Percentiles rank a stretch among this genome's conserved stretches.
These are phyloP conservation scores for Formicarius rufipectus DNA, from an alignment of 2,113 vertebrate genomes.

Conservation along the genomic window DNA sequence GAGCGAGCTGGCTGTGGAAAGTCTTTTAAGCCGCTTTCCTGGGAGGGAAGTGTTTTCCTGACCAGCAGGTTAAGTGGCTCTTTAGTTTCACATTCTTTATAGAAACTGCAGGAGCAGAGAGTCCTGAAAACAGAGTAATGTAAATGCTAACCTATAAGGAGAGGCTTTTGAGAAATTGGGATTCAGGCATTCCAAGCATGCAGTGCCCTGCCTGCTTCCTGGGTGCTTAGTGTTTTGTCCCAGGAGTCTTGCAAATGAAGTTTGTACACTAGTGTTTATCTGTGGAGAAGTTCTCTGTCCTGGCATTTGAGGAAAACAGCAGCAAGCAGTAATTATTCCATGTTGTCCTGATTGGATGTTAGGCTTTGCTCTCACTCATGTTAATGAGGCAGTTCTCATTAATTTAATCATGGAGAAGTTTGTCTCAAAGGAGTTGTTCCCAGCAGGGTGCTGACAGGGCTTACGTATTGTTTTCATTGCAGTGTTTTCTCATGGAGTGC, in stretches of 20 bases:
- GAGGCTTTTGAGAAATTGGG: neutral
- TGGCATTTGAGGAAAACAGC: neutral
- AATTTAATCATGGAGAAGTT: neutral
- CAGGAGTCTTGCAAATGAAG: neutral
- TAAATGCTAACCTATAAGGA: neutral
- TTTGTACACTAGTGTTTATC: neutral
- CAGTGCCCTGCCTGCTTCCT: neutral
- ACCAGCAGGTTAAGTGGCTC: slow-evolving; percentile 57
- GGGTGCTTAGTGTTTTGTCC: neutral
- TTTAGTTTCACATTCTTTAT: slow-evolving; percentile 22
- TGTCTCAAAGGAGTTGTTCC: slow-evolving; percentile 3
- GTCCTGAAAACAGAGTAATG: neutral
- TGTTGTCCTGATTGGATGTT: neutral
- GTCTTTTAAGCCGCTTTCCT: neutral
- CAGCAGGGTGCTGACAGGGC: neutral
- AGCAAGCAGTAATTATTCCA: neutral
- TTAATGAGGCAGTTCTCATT: slow-evolving; percentile 35
- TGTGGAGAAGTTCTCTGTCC: neutral
- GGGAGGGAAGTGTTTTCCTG: slow-evolving; percentile 29
- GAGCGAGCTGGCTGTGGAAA: neutral
- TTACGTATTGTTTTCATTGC: neutral
- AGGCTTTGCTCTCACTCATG: neutral
- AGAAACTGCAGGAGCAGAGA: neutral
- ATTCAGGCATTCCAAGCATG: neutral
- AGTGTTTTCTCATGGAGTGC: neutral